Base-by-base conservation (phyloP, 2,797 vertebrate species). In the Phoxinus dragarum region DNA sequence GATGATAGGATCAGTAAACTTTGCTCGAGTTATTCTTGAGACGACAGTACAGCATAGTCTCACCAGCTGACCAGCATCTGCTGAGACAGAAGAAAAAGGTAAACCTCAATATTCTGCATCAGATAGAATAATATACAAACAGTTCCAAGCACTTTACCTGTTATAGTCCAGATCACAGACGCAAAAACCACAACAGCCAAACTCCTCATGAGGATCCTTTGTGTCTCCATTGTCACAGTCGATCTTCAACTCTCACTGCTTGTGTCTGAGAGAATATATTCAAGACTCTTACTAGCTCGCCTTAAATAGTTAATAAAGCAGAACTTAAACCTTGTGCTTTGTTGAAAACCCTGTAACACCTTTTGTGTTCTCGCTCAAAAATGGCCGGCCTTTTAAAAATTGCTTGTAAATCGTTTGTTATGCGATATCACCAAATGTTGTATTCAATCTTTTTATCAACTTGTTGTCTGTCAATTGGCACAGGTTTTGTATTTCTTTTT, bases 11-110 rank as follows among this genome's bases (percentile, higher is more conserved):
- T 71, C 12, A 0, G 5, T 8, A 6, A 72, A 5, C 6, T 16
- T 0, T 42, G 0, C 0, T 42, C 14, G 44, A 44, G 94, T 6
- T 38, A 1, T 0, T 7, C 1, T 82, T 27, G 81, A 85, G 47
- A 91, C 88, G 1, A 0, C 1, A 0, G 7, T 85, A 23, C 94
- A 95, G 89, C 95, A 95, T n/a, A 36, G 0, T 23, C 80, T 71
- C 31, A 92, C 23, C 68, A 93, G 93, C 47, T 56, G 8, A 4
- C 0, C 0, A 11, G 92, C 89, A 84, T 90, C n/a, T 79, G 80
- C 9, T 44, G 4, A n/a, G 56, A 67, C 5, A n/a, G 14, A 87
- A 11, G 8, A 17, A 31, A 6, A 71, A 80, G 14, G 2, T 27
- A 79, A 23, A 87, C 11, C 52, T 59, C 36, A 38, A 40, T 59